phyloP scores from a whole-genome alignment of 2,113 vertebrate species.

The Nansenia antarctica region DNA sequence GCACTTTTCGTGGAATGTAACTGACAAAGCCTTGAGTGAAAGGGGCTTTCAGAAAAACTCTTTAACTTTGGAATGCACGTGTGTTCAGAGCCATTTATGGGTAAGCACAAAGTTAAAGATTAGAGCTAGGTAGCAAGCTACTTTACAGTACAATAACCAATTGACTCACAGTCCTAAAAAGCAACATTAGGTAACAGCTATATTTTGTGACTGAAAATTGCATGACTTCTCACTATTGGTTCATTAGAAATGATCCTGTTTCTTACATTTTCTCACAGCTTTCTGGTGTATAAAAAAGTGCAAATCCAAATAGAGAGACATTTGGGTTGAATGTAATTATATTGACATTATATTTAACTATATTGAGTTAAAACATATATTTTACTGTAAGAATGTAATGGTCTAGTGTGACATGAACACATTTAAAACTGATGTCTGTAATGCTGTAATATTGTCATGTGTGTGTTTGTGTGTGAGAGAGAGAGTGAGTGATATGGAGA shows the following conservation, averaged over 20 bases:
- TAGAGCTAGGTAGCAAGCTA: neutral
- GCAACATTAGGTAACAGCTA: neutral
- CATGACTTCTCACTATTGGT: neutral
- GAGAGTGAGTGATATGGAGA: neutral
- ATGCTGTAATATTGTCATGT: too few relatives aligned
- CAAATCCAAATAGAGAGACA: too few relatives aligned
- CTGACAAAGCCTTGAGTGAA: constrained; percentile 23
- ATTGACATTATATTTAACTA: too few relatives aligned
- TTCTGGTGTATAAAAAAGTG: too few relatives aligned
- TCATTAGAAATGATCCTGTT: too few relatives aligned
- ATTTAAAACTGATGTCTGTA: too few relatives aligned
- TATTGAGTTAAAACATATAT: too few relatives aligned
- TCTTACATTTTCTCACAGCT: too few relatives aligned
- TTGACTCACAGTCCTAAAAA: too few relatives aligned
- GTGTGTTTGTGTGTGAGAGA: neutral
- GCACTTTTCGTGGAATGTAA: neutral
- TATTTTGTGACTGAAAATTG: neutral
- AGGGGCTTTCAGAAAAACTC: constrained; percentile 10
- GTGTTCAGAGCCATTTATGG: constrained; percentile 11
- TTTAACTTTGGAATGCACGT: constrained; percentile 22
- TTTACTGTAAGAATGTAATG: too few relatives aligned
- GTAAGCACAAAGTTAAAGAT: constrained; percentile 6
- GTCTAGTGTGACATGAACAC: too few relatives aligned
- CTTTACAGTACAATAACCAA: neutral
- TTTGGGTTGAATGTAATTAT: neutral